Evolutionary conservation across 2,888 invertebrate species (phyloP).

Genomic region (Caenorhabditis becei): DNA sequence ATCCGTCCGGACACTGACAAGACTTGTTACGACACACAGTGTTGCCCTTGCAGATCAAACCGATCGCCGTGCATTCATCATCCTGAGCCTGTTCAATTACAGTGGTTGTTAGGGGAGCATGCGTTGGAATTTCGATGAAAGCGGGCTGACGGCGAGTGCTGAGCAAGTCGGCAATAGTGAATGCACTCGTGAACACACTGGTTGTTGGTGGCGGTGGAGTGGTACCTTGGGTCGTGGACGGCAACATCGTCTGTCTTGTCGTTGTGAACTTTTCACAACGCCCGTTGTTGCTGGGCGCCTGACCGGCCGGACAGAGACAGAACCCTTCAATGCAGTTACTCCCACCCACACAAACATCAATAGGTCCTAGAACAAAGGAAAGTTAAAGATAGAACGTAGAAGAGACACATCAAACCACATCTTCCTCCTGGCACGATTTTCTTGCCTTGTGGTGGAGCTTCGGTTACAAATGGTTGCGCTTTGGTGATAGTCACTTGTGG

Average conservation of each 20-base stretch:
- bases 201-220: constrained; percentile 47
- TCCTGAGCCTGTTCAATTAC: constrained; percentile 59
- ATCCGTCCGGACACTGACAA: constrained; percentile 78
- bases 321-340: constrained; percentile 77
- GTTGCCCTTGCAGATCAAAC: constrained; percentile 74
- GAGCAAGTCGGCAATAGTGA: constrained; percentile 56
- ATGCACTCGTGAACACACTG: constrained; percentile 42
- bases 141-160: constrained; percentile 61
- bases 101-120: constrained; percentile 64
- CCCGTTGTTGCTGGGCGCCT: constrained; percentile 68
- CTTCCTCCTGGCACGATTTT: constrained; percentile 74
- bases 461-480: constrained; percentile 52
- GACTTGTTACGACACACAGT: constrained; percentile 77
- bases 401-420: constrained; percentile 68
- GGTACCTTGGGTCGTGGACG: constrained; percentile 54
- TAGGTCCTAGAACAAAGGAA: constrained; percentile 74
- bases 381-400: constrained; percentile 53
- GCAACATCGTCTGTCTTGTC: constrained; percentile 50
- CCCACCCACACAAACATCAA: constrained; percentile 80
- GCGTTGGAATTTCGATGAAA: constrained; percentile 67
- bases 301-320: constrained; percentile 80
- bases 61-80: constrained; percentile 75
- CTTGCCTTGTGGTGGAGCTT: constrained; percentile 62
- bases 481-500: constrained; percentile 57
- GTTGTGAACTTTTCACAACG: constrained; percentile 69